Evolutionary conservation across 2,113 vertebrate genomes (phyloP).

Genomic region (Recurvirostra avosetta): DNA sequence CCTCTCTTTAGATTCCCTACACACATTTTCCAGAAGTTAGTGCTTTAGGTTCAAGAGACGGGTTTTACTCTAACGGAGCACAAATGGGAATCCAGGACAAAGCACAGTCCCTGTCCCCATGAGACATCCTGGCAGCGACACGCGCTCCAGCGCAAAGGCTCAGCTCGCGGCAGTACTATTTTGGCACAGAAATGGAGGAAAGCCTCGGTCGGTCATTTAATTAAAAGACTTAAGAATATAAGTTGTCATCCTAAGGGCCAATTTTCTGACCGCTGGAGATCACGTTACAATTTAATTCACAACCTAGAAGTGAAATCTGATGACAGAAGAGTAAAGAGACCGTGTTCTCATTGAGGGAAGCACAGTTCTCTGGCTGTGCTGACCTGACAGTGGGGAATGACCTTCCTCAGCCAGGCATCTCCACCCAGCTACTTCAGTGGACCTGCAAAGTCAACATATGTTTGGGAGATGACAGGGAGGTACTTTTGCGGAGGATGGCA

Average conservation of each 20-base stretch:
- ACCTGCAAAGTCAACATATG: background rate
- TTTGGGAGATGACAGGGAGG: background rate
- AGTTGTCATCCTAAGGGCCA: slow-evolving; percentile 31
- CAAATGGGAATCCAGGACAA: background rate
- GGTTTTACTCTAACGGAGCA: background rate
- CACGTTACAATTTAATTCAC: slow-evolving; percentile 36
- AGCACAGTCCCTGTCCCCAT: background rate
- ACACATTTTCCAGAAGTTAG: background rate
- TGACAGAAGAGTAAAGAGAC: background rate
- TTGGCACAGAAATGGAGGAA: slow-evolving; percentile 2
- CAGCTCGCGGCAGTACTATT: background rate
- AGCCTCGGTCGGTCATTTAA: background rate
- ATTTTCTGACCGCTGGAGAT: slow-evolving; percentile 41
- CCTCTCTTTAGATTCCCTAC: background rate
- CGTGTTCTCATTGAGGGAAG: background rate
- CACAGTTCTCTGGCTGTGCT: background rate
- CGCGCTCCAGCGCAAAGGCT: background rate
- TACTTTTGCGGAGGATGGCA: background rate
- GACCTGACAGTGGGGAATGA: background rate
- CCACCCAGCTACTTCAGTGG: background rate
- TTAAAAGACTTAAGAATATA: slow-evolving; percentile 35
- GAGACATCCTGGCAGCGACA: background rate
- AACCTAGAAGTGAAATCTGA: slow-evolving; percentile 43
- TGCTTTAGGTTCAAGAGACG: background rate
- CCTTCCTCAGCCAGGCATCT: background rate